Base-by-base conservation (phyloP, 2,888 invertebrate genomes). In the Mythimna impura region DNA sequence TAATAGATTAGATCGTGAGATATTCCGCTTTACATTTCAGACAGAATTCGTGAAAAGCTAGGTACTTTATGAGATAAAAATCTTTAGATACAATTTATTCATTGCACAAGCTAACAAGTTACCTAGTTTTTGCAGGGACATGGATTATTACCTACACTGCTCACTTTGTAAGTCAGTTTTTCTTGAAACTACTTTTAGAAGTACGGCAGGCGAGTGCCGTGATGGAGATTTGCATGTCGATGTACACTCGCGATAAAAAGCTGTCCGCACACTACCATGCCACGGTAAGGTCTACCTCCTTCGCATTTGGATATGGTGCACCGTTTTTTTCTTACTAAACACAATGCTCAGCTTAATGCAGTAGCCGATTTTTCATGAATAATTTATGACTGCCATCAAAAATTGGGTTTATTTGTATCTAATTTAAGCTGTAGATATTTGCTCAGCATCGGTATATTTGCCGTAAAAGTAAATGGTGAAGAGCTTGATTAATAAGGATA, bases 141-240 rank as follows among this genome's bases (percentile, higher is more conserved):
- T 83, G 80, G 76, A 84, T 82, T 80, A 82, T 84, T 81, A 81
- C 77, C 71, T 81, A 85, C 81, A 81, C 74, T 83, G 76, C 80
- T 83, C 78, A 85, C 84, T 78, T 83, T 79, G 55, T 73, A 79
- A 86, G 85, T 85, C 76, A 84, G 83, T 89, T 89, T 88, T 89
- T 87, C 87, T 88, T 82, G 80, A 88, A 90, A 89, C 86, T 86
- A 87, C 85, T 90, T 89, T 86, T 88, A 78, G 83, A 88, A 88
- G 70, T 80, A 71, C 73, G 63, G 86, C 81, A 86, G 70, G 81
- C 82, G 80, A 89, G 86, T 86, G 88, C 88, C 89, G 87, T 89
- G 89, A 89, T 88, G 81, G 86, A 89, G 88, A 92, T 91, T 91
- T 90, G 88, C 90, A 91, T 91, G 88, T 88, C 87, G 91, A 91